phyloP scores from a whole-genome alignment of 2,113 vertebrate species.

The Corynorhinus townsendii region DNA sequence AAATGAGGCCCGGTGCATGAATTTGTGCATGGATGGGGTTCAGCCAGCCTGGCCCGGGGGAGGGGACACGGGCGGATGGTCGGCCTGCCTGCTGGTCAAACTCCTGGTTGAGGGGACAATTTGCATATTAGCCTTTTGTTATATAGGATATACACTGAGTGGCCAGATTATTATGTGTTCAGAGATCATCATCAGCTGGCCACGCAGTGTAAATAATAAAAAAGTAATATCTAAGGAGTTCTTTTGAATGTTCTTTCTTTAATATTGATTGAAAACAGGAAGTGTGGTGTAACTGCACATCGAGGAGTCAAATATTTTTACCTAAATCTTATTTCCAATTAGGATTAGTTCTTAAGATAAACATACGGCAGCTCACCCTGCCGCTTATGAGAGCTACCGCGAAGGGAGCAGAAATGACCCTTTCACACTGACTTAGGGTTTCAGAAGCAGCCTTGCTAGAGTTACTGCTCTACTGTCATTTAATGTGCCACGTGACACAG shows the following conservation, averaged over 20 bases:
- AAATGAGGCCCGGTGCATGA: too few relatives aligned
- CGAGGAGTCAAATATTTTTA: neutral
- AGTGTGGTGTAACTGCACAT: neutral
- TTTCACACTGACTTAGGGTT: too few relatives aligned
- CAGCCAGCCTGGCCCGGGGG: too few relatives aligned
- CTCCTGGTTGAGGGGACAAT: too few relatives aligned
- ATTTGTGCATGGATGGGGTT: too few relatives aligned
- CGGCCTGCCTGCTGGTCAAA: too few relatives aligned
- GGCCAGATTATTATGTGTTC: too few relatives aligned
- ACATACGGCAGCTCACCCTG: neutral
- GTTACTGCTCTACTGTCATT: neutral
- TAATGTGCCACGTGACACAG: fast-evolving
- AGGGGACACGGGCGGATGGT: too few relatives aligned
- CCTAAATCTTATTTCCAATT: neutral
- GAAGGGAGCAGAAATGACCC: neutral
- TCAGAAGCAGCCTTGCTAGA: neutral
- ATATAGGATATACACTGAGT: too few relatives aligned
- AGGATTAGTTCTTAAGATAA: neutral
- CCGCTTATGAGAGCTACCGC: too few relatives aligned
- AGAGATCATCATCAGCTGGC: too few relatives aligned
- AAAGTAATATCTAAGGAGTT: neutral
- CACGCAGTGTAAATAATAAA: neutral
- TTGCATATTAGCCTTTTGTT: too few relatives aligned
- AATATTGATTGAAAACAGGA: neutral
- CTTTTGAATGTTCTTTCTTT: neutral